phyloP scores from a whole-genome alignment of 1,140 invertebrate genomes.

The Cyclargus thomasi region DNA sequence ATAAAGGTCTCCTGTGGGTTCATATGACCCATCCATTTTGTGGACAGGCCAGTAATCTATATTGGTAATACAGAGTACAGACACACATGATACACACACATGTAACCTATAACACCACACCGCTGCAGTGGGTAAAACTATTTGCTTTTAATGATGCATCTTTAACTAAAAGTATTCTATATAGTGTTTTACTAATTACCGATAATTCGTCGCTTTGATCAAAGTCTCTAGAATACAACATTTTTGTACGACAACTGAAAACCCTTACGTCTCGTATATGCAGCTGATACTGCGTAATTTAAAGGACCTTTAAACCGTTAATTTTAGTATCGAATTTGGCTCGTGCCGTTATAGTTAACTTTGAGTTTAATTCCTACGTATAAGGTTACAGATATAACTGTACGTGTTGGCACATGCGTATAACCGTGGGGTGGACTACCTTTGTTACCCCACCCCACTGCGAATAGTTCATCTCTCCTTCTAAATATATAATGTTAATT shows the following conservation, averaged over 20 bases:
- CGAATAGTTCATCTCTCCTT: neutral
- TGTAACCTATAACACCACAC: no score
- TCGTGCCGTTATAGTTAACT: constrained; percentile 25
- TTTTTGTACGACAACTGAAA: neutral
- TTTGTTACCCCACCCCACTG: neutral
- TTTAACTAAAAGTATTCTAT: no score
- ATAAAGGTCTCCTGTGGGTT: no score
- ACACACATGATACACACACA: no score
- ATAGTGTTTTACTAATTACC: no score
- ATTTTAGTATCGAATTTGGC: constrained; percentile 24
- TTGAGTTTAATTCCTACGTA: constrained; percentile 27
- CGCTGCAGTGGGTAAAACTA: no score
- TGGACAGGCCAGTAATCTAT: no score
- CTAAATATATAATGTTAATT: neutral
- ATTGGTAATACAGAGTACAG: no score
- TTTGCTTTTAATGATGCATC: no score
- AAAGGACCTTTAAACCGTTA: constrained; percentile 5
- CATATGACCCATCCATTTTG: no score
- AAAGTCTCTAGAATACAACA: no score
- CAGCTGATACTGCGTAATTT: neutral
- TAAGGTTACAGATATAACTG: constrained; percentile 25
- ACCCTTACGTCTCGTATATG: neutral
- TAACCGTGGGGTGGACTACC: neutral
- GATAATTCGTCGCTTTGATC: no score
- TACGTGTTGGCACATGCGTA: constrained; percentile 9